Percentiles rank a stretch among this genome's conserved stretches.
These are phyloP conservation scores for Antechinus stuartii DNA, from an alignment of 2,113 vertebrate genomes.

Conservation along the genomic window DNA sequence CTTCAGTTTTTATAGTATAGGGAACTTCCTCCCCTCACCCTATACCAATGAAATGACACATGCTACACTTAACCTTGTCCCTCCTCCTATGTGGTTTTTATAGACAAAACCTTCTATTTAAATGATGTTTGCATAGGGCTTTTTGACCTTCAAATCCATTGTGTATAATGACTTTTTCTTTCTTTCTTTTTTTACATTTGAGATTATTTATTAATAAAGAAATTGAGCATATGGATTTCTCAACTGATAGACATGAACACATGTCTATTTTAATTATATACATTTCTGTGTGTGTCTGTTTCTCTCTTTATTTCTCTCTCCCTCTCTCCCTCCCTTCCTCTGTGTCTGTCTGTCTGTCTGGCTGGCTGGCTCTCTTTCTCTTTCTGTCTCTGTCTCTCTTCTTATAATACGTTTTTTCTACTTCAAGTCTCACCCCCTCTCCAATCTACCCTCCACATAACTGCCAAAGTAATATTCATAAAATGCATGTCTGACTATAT, in stretches of 20 bases:
- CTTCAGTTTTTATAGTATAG: not conserved
- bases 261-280: not conserved
- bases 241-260: not conserved
- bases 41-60: not conserved
- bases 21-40: not conserved
- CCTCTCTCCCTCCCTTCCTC: not conserved
- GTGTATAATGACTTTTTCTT: not conserved
- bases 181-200: not conserved
- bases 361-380: not conserved
- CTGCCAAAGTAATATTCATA: not conserved
- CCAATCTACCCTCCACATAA: not conserved
- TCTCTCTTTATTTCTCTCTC: not conserved
- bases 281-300: no score
- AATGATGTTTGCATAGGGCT: not conserved
- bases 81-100: conserved; percentile 7
- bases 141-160: not conserved
- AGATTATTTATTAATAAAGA: not conserved
- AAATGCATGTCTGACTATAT: not conserved
- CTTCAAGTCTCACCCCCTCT: not conserved
- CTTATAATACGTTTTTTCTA: not conserved
- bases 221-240: not conserved
- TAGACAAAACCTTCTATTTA: not conserved
- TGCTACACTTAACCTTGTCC: not conserved
- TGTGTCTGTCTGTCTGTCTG: not conserved
- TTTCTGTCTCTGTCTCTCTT: not conserved